phyloP scores from a whole-genome alignment of 2,113 vertebrate species.

The Collichthys lucidus region DNA sequence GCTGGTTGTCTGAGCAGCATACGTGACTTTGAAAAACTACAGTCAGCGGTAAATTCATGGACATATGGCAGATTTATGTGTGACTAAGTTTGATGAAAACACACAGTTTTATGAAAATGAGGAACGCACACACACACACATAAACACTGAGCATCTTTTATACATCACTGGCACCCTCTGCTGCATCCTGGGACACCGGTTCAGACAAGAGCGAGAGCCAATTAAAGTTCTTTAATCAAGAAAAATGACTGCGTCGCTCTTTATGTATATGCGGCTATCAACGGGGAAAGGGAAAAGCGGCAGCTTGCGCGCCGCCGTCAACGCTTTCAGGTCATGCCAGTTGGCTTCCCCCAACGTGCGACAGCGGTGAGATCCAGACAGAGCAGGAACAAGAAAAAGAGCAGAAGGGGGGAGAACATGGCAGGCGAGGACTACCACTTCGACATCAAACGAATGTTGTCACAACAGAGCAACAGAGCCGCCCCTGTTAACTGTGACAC shows the following conservation, averaged over 20 bases:
- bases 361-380: slow-evolving; percentile 66
- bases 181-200: slow-evolving; percentile 37
- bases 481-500: slow-evolving; percentile 71
- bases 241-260: slow-evolving; percentile 37
- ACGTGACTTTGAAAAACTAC: slow-evolving; percentile 26
- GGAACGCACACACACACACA: slow-evolving; percentile 20
- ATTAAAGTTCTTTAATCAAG: slow-evolving; percentile 57
- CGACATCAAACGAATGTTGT: slow-evolving; percentile 77
- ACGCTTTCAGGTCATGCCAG: slow-evolving; percentile 77
- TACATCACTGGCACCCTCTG: slow-evolving; percentile 48
- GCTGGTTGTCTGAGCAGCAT: background rate
- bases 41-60: slow-evolving; percentile 15
- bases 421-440: slow-evolving; percentile 74
- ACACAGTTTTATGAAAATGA: slow-evolving; percentile 38
- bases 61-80: slow-evolving; percentile 54
- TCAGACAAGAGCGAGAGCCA: slow-evolving; percentile 42
- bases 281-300: slow-evolving; percentile 10
- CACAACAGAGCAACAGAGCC: slow-evolving; percentile 71
- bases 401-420: slow-evolving; percentile 66
- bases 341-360: slow-evolving; percentile 52
- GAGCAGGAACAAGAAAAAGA: slow-evolving; percentile 67
- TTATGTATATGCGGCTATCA: slow-evolving; percentile 27
- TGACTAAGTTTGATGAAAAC: slow-evolving; percentile 39
- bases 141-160: slow-evolving; percentile 30
- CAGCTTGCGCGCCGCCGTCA: slow-evolving; percentile 62